A percentile compares a stretch with the other conserved stretches of the same genome.
Evolutionary conservation across 2,888 invertebrate genomes (phyloP).

Genomic region (Onthophagus sagittarius): DNA sequence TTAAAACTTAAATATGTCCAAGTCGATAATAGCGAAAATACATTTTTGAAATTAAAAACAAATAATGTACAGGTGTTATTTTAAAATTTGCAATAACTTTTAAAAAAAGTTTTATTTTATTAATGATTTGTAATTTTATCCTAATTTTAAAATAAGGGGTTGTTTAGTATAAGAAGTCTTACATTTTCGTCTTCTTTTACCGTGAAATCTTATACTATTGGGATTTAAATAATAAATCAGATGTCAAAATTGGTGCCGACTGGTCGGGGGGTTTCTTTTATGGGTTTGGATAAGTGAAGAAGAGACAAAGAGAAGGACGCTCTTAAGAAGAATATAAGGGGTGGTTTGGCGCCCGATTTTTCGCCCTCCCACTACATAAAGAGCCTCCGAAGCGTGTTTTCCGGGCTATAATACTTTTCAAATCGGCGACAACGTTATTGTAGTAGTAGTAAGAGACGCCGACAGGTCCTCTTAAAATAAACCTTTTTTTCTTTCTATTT

Average conservation of each 20-base stretch:
- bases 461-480: not conserved
- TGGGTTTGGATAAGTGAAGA: not conserved
- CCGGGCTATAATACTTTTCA: no score
- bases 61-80: no score
- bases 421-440: not conserved
- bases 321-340: not conserved
- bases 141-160: no score
- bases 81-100: no score
- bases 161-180: no score
- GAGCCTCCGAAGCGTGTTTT: no score
- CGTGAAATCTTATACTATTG: not conserved
- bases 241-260: not conserved
- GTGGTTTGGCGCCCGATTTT: not conserved
- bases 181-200: not conserved
- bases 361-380: not conserved
- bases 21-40: no score
- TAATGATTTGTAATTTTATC: no score
- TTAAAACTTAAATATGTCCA: not conserved
- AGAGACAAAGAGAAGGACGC: not conserved
- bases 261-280: not conserved
- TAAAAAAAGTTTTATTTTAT: no score
- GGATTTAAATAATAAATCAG: not conserved
- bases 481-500: not conserved
- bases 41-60: no score
- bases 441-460: not conserved